phyloP scores from a whole-genome alignment of 2,113 vertebrate species.

The Mystacornis crossleyi region DNA sequence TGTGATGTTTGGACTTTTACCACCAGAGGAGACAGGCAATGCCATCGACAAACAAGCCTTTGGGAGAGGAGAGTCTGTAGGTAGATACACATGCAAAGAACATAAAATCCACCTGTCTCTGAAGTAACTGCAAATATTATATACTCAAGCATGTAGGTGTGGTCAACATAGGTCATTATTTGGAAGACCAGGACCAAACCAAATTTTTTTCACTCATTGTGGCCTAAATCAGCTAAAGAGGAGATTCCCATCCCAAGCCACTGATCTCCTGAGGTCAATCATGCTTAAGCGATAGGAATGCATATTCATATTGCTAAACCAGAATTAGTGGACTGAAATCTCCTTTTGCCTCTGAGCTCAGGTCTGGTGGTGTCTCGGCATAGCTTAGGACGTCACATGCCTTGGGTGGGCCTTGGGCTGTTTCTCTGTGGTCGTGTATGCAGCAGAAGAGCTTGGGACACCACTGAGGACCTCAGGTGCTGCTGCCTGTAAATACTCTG shows the following conservation, averaged over 20 bases:
- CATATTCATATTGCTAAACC: not conserved
- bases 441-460: not conserved
- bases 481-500: not conserved
- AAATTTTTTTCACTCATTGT: not conserved
- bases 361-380: not conserved
- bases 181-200: not conserved
- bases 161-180: not conserved
- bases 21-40: not conserved
- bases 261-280: not conserved
- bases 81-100: not conserved
- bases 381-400: not conserved
- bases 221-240: not conserved
- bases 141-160: not conserved
- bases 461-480: not conserved
- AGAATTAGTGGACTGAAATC: not conserved
- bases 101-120: not conserved
- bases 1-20: not conserved
- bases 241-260: not conserved
- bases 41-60: fast-evolving
- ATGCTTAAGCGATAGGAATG: not conserved
- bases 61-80: not conserved
- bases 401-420: not conserved
- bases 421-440: not conserved
- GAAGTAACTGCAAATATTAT: not conserved
- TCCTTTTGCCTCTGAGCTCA: not conserved